Base-by-base conservation (phyloP, 2,113 vertebrate species). In the Apteryx mantelli region DNA sequence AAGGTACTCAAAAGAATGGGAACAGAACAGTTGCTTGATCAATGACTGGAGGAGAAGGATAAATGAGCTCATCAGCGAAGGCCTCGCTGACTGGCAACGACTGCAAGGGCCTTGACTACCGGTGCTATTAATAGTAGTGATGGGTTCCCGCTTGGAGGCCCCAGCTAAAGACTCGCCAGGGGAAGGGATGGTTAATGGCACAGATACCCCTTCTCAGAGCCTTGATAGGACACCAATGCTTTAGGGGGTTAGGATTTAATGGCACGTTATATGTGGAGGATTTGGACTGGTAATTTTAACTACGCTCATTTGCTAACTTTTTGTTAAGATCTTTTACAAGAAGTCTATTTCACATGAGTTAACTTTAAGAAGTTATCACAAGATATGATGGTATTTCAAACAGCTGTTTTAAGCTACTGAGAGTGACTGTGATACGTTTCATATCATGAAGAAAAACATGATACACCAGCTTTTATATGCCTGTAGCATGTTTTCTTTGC, bases 181-280 rank as follows among this genome's bases (percentile, higher is more conserved):
- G 25, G 55, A 65, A 56, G 0, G 0, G 82, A 25, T 1, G 10
- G 24, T 12, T 20, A 78, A 46, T 0, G 0, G 77, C 58, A 70
- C 58, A 69, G 46, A 34, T 5, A 78, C 12, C 83, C 64, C 65
- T 56, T 30, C 44, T 42, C 28, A 56, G 32, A 83, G 60, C 66
- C 71, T 44, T 73, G 24, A 48, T 53, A 32, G 18, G 60, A 61
- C 26, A 50, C 2, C 3, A 16, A 3, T 36, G n/a, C 4, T 0
- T 32, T 32, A 13, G 69, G 36, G 66, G 38, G 14, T 19, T 53
- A 60, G 61, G 40, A 75, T 74, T 64, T 46, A 86, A 83, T 38
- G 38, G 13, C 0, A 1, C 1, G 0, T 28, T 76, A 24, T 25
- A 48, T 0, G 13, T 6, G 52, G 42, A 91, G 21, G 60, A 81